Evolutionary conservation across 1,140 invertebrate species (phyloP).

Genomic region (Trichoplusia ni): DNA sequence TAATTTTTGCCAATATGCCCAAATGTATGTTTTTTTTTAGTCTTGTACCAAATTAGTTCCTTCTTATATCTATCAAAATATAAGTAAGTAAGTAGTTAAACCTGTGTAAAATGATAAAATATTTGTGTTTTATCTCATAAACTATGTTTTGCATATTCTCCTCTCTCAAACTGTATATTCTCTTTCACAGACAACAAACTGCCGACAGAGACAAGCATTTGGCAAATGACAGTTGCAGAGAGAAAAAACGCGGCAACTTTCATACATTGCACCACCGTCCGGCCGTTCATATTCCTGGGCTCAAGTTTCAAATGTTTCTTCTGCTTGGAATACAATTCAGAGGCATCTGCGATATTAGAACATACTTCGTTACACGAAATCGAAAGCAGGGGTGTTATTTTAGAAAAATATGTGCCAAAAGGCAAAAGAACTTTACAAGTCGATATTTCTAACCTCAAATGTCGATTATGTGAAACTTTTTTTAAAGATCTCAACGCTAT

Average conservation of each 20-base stretch:
- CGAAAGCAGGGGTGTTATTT: slow-evolving; percentile 25
- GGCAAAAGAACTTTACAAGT: slow-evolving; percentile 56
- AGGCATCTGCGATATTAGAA: slow-evolving; percentile 39
- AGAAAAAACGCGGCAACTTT: slow-evolving; percentile 51
- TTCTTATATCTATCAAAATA: too few species aligned
- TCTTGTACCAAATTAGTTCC: too few species aligned
- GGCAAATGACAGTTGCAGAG: slow-evolving; percentile 58
- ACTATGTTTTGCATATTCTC: not conserved
- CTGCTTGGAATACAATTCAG: slow-evolving; percentile 51
- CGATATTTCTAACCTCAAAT: slow-evolving; percentile 60
- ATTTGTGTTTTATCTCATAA: too few species aligned
- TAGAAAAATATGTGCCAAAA: slow-evolving; percentile 54
- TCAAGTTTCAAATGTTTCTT: slow-evolving; percentile 62
- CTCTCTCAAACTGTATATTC: slow-evolving; percentile 2
- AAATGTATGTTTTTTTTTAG: too few species aligned
- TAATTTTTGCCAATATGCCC: too few species aligned
- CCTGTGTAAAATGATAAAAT: too few species aligned
- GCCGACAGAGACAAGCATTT: slow-evolving; percentile 35
- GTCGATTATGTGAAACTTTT: slow-evolving; percentile 45
- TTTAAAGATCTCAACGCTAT: slow-evolving; percentile 44
- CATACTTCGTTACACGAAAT: slow-evolving; percentile 49
- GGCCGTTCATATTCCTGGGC: slow-evolving; percentile 57
- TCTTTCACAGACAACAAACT: slow-evolving; percentile 38
- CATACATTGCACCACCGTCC: slow-evolving; percentile 33
- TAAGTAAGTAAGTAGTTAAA: too few species aligned